Base-by-base conservation (phyloP, 2,797 vertebrate species). In the Dallia pectoralis region DNA sequence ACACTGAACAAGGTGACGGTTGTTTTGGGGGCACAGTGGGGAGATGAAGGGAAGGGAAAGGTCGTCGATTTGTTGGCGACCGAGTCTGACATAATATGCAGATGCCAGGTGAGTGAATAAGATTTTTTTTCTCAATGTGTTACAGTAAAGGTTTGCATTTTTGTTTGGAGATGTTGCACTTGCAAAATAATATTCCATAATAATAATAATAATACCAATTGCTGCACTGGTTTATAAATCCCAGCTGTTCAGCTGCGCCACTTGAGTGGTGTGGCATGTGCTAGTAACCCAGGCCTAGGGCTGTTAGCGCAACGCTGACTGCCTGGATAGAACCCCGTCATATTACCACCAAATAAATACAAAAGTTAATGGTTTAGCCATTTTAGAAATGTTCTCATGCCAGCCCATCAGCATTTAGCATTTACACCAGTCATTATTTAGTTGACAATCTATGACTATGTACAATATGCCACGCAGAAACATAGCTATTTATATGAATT, bases 1-100 rank as follows among this genome's bases (percentile, higher is more conserved):
- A 82, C 90, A 30, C 89, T 90, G 79, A 92, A 91, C 72, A 94
- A 90, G 79, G 94, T 93, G 75, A 91, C 90, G 12, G 95, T 96
- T 81, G 93, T 95, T 73, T 90, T 96, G 48, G 95, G 95, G 22
- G 92, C 95, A 29, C 95, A 96, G 70, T 96, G 95, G 95, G 95
- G 95, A 49, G 95, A 95, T 84, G 95, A 96, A 85, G 95, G 95
- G 81, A 96, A 95, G 77, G 95, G 95, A 62, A 95, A 96, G 77
- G 93, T 95, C 81, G 94, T 95, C 67, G 95, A 96, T 74, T 84
- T 95, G 82, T 83, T 96, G 85, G 95, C 95, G 56, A 95, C 93
- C 69, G 93, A 95, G 82, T 93, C 95, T 74, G 95, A 95, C 87
- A 70, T 95, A 78, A 80, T 96, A 81, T 95, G 95, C 90, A 91